Percentiles rank a stretch among this genome's conserved stretches.
phyloP scores from a whole-genome alignment of 2,797 vertebrate genomes.

The Scleropages formosus region DNA sequence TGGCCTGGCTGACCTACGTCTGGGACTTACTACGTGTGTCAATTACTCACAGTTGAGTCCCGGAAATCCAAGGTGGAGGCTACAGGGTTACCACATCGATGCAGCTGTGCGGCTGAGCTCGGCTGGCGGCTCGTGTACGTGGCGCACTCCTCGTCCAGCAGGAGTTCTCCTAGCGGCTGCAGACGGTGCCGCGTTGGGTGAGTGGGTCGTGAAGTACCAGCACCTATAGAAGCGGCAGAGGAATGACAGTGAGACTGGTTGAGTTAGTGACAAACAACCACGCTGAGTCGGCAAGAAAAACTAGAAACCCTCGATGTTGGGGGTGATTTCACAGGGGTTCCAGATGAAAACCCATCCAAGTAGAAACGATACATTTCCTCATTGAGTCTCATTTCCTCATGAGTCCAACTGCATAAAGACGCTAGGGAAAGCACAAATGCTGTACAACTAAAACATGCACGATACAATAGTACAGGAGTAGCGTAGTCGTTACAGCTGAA shows the following conservation, averaged over 20 bases:
- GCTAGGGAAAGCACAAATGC: no score
- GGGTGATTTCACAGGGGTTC: neutral
- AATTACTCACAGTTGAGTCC: conserved; percentile 65
- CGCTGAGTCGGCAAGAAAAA: no score
- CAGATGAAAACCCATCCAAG: neutral
- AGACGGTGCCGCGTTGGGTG: conserved; percentile 50
- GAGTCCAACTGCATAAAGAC: no score
- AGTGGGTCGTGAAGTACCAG: neutral
- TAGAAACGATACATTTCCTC: neutral
- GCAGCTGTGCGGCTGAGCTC: conserved; percentile 41
- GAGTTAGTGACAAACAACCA: no score
- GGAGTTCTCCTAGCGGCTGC: conserved; percentile 58
- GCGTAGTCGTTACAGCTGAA: no score
- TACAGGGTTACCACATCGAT: conserved; percentile 67
- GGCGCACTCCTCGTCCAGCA: conserved; percentile 70
- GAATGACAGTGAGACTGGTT: neutral
- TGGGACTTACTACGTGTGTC: neutral
- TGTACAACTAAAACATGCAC: no score
- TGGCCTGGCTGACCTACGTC: no score
- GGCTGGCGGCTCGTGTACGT: conserved; percentile 53
- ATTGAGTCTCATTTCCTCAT: no score
- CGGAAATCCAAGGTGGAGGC: conserved; percentile 60
- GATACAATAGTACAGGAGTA: no score
- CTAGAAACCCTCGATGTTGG: neutral
- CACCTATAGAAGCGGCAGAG: neutral